Base-by-base conservation (phyloP, 2,113 vertebrate species). In the Equus quagga region DNA sequence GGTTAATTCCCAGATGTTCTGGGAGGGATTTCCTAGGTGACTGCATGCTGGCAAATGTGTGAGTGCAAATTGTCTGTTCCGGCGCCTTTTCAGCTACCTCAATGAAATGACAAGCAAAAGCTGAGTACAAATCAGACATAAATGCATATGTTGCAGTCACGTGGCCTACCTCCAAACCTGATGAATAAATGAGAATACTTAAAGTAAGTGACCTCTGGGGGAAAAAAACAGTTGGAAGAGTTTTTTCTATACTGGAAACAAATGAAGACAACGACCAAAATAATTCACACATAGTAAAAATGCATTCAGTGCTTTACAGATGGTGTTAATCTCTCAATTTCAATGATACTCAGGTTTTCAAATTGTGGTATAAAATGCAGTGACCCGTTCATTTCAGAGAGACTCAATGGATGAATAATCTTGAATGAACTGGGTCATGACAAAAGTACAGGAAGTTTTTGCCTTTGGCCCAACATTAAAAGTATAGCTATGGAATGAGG, bases 371-470 rank as follows among this genome's bases (percentile, higher is more conserved):
- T 81, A 67, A 97, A 93, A 87, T 64, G 12, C 41, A 82, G 5
- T 28, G 23, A 86, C 17, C 17, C 36, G 11, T 93, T 97, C 33
- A 24, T 89, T 97, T 97, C 82, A 76, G n/a, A 62, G 17, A 86
- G 17, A 54, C 21, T 67, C 26, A n/a, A 2, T 89, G 17, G 23
- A 70, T 62, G 84, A 93, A 31, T 83, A 79, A 92, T 85, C 44
- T 67, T 97, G 67, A 97, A 81, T 89, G 69, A 96, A 93, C 41
- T 89, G 28, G 33, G 44, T 86, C 31, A 51, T 70, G 44, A 65
- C 83, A 82, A 85, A 96, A 97, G 46, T 84, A 64, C 56, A 94
- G 72, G 58, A 96, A 95, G 24, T 83, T 97, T 96, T 97, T 85
- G 41, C 75, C 31, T 82, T 91, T 88, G 96, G 91, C 92, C 36